These are phyloP conservation scores for Chelonoidis abingdonii DNA, from an alignment of 2,113 vertebrate genomes.

Conservation along the genomic window DNA sequence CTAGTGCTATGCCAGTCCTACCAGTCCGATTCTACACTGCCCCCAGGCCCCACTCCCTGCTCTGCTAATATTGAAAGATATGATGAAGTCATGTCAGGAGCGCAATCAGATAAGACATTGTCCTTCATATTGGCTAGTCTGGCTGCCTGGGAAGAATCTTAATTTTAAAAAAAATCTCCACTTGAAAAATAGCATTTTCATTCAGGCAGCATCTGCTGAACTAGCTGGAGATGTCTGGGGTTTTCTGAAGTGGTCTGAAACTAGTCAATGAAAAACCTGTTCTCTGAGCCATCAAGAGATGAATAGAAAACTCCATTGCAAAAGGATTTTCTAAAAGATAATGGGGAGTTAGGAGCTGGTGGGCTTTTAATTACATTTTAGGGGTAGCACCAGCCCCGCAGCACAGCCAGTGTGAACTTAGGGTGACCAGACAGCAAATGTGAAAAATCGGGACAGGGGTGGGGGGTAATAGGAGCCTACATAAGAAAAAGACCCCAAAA, in stretches of 20 bases:
- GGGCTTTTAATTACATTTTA: neutral
- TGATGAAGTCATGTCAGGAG: neutral
- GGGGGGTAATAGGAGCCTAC: no score
- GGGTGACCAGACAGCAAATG: no score
- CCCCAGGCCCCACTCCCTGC: fast-evolving
- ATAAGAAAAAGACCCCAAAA: no score
- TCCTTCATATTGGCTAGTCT: neutral
- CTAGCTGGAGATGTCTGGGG: neutral
- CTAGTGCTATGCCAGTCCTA: neutral
- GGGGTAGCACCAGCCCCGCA: neutral
- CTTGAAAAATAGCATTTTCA: neutral
- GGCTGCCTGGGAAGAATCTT: neutral
- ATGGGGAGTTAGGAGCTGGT: neutral
- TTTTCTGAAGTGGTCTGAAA: neutral
- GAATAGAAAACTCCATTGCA: neutral
- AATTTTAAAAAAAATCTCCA: neutral
- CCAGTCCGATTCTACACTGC: neutral
- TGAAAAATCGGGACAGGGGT: no score
- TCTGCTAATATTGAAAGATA: neutral
- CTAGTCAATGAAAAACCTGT: neutral
- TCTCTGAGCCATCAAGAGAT: neutral
- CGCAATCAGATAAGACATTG: neutral
- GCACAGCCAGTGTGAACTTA: neutral
- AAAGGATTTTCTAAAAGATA: neutral
- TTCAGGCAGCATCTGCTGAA: slow-evolving; percentile 10